A percentile compares a stretch with the other conserved stretches of the same genome.
phyloP scores from a whole-genome alignment of 1,140 invertebrate species.

The Melanaphis sacchari region DNA sequence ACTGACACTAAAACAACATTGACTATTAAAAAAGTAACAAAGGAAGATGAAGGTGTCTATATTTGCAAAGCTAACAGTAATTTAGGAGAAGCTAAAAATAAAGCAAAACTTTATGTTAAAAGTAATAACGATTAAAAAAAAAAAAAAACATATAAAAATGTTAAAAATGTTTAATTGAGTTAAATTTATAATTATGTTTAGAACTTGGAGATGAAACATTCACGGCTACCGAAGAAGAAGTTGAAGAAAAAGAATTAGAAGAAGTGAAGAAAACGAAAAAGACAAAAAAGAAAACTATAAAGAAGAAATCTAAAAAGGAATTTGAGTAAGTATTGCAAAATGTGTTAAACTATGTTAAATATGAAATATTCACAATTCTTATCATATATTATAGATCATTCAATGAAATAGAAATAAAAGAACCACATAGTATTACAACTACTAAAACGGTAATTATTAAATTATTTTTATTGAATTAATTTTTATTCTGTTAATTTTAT shows the following conservation, averaged over 20 bases:
- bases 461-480: not conserved
- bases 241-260: conserved; percentile 60
- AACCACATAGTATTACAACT: not conserved
- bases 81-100: conserved; percentile 80
- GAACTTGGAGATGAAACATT: conserved; percentile 28
- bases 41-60: conserved; percentile 82
- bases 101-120: conserved; percentile 77
- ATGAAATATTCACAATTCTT: not conserved
- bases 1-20: conserved; percentile 78
- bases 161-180: not conserved
- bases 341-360: not conserved
- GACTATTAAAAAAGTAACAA: conserved; percentile 73
- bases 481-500: not conserved
- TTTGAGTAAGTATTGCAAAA: conserved; percentile 21
- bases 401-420: conserved; percentile 23
- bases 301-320: conserved; percentile 62
- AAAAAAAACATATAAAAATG: too few species aligned
- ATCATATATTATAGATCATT: conserved; percentile 16
- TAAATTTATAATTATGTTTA: not conserved
- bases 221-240: conserved; percentile 63
- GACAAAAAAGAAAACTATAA: conserved; percentile 60
- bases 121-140: conserved; percentile 63
- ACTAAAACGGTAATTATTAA: conserved; percentile 18
- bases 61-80: conserved; percentile 85
- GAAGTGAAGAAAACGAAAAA: conserved; percentile 59